Percentiles rank a stretch among this genome's conserved stretches.
phyloP scores from a whole-genome alignment of 37 sponge, comb jelly and placozoan genomes.

The Ephydatia muelleri region DNA sequence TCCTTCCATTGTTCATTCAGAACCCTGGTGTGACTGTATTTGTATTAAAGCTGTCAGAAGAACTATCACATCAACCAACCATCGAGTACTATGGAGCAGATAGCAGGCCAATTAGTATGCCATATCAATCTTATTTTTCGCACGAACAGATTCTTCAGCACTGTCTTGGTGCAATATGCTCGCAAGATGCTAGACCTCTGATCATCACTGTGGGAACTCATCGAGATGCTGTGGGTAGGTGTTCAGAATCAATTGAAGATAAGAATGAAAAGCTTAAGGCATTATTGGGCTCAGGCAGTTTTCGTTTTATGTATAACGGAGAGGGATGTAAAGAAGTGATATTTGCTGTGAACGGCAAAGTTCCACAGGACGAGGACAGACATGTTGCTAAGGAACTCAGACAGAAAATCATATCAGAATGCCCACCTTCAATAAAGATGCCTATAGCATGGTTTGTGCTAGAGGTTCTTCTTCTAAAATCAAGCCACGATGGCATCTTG shows the following conservation, averaged over 20 bases:
- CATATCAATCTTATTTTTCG: background rate
- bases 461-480: background rate
- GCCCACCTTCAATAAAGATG: background rate
- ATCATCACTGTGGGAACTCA: constrained; percentile 8
- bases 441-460: constrained; percentile 8
- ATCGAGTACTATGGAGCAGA: background rate
- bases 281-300: background rate
- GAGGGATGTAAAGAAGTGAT: background rate
- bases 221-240: background rate
- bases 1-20: background rate
- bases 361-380: background rate
- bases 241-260: background rate
- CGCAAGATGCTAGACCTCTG: background rate
- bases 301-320: background rate
- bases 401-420: background rate
- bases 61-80: background rate
- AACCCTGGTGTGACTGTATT: background rate
- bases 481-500: background rate
- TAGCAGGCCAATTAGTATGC: background rate
- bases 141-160: background rate
- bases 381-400: background rate
- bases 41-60: constrained; percentile 5
- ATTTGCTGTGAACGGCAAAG: constrained; percentile 9
- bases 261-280: constrained; percentile 1
- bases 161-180: background rate